These are phyloP conservation scores for Megaustenia siamemsis DNA, from an alignment of 2,888 invertebrate genomes.

Conservation along the genomic window DNA sequence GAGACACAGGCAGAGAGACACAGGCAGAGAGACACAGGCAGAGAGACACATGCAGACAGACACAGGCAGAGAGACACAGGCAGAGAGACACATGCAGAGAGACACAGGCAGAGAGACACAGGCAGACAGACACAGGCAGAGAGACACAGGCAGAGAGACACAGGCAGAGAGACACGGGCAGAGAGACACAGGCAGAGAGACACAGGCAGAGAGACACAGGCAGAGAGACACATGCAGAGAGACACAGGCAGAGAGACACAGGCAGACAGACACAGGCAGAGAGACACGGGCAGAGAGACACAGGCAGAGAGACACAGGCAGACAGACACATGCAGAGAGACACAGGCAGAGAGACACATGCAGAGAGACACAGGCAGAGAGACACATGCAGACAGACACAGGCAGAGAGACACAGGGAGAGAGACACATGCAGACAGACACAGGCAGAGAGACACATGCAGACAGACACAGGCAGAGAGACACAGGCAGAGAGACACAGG, in stretches of 20 bases:
- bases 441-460: background rate
- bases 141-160: background rate
- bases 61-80: background rate
- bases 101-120: conserved; percentile 21
- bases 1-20: background rate
- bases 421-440: conserved; percentile 16
- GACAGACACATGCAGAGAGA: background rate
- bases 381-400: background rate
- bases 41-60: background rate
- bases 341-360: background rate
- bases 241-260: background rate
- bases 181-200: background rate
- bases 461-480: background rate
- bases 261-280: background rate
- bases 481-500: conserved; percentile 1
- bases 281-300: background rate
- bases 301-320: background rate
- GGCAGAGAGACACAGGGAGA: conserved; percentile 19
- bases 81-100: background rate
- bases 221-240: background rate
- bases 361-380: background rate
- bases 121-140: conserved; percentile 21
- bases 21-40: background rate
- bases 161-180: background rate
- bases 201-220: conserved; percentile 17